These are phyloP conservation scores for Anastrepha ludens DNA, from an alignment of 1,140 invertebrate species.

Conservation along the genomic window DNA sequence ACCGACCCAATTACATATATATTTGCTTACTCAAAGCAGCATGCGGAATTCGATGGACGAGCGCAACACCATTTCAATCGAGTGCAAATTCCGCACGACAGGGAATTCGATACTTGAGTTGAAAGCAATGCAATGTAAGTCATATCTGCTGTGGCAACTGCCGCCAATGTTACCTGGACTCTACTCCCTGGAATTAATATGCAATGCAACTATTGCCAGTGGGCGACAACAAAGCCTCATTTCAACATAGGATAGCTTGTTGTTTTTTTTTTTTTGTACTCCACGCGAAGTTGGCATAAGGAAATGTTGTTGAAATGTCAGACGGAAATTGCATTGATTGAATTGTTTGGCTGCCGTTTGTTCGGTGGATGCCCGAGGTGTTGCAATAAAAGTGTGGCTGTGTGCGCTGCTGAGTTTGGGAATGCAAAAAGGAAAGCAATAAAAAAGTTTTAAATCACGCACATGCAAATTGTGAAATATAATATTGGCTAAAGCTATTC, in stretches of 20 bases:
- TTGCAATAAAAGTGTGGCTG: conserved; percentile 21
- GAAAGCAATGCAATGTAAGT: background rate
- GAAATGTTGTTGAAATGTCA: conserved; percentile 50
- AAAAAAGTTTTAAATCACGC: conserved; percentile 3
- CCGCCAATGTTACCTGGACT: background rate
- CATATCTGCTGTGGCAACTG: background rate
- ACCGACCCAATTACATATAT: too few species aligned
- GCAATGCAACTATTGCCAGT: background rate
- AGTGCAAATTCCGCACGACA: background rate
- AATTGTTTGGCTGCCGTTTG: conserved; percentile 42
- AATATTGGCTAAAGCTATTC: background rate
- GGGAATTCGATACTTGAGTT: background rate
- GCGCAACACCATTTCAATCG: background rate
- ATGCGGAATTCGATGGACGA: background rate
- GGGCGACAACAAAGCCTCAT: background rate
- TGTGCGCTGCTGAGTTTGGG: background rate
- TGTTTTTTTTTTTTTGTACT: background rate
- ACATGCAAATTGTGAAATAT: background rate
- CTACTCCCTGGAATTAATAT: background rate
- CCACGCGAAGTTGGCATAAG: background rate
- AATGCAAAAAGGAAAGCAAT: background rate
- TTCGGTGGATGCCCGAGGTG: conserved; percentile 27
- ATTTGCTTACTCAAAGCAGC: background rate
- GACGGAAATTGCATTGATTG: conserved; percentile 49
- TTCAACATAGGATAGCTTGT: background rate